phyloP scores from a whole-genome alignment of 2,888 invertebrate species.

The Argynnis bischoffii region DNA sequence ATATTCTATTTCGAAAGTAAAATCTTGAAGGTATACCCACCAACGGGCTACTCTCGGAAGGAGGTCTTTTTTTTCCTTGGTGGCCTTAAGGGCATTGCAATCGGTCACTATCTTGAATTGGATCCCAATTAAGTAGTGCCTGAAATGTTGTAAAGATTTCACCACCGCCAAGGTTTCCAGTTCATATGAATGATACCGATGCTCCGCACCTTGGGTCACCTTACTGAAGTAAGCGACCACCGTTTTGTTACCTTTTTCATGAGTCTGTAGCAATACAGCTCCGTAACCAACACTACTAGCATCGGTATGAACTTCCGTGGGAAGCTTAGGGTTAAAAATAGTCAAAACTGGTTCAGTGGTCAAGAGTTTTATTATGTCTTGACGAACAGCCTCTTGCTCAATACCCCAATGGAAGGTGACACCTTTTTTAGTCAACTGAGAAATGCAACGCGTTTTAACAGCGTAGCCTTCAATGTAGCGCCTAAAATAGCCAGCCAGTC shows the following conservation, averaged over 20 bases:
- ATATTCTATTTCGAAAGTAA: slow-evolving; percentile 35
- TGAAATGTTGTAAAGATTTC: slow-evolving; percentile 37
- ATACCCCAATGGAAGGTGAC: slow-evolving; percentile 29
- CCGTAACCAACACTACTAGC: slow-evolving; percentile 37
- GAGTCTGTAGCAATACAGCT: slow-evolving; percentile 37
- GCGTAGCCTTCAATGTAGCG: slow-evolving; percentile 35
- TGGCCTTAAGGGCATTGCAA: slow-evolving; percentile 46
- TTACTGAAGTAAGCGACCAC: slow-evolving; percentile 39
- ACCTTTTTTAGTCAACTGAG: slow-evolving; percentile 28
- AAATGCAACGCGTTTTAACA: slow-evolving; percentile 19
- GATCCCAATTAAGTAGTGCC: slow-evolving; percentile 40
- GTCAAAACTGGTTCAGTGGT: slow-evolving; percentile 34
- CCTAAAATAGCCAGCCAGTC: slow-evolving; percentile 39
- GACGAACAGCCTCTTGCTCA: slow-evolving; percentile 28
- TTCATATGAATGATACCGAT: slow-evolving; percentile 37
- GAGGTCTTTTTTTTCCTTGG: slow-evolving; percentile 46
- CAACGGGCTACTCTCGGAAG: slow-evolving; percentile 48
- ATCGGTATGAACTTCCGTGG: slow-evolving; percentile 38
- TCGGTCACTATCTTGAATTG: slow-evolving; percentile 46
- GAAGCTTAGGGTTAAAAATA: slow-evolving; percentile 32
- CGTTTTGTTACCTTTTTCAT: slow-evolving; percentile 11
- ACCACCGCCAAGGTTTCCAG: slow-evolving; percentile 41
- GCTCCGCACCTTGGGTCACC: slow-evolving; percentile 37
- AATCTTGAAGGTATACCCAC: slow-evolving; percentile 41
- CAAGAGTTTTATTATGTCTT: slow-evolving; percentile 28